A percentile compares a stretch with the other conserved stretches of the same genome.
phyloP scores from a whole-genome alignment of 1,140 invertebrate species.

The Latrodectus geometricus region DNA sequence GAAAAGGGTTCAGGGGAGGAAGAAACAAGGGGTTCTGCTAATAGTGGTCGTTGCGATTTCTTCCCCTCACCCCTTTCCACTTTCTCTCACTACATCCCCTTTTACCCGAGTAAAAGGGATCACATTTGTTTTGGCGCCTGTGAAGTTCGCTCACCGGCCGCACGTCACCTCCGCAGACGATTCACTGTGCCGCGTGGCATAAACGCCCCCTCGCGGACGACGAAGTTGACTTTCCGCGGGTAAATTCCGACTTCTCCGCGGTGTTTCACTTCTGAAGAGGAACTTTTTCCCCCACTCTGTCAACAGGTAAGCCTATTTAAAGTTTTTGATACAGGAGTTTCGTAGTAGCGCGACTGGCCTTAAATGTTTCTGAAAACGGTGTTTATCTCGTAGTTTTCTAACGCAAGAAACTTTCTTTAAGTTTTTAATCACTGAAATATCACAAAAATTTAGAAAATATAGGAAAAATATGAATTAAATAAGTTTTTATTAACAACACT shows the following conservation, averaged over 20 bases:
- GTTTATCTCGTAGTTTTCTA: too few relatives aligned
- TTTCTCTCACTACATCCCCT: not conserved
- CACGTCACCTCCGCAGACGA: slow-evolving; percentile 5
- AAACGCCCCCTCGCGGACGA: slow-evolving; percentile 34
- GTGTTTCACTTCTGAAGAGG: too few relatives aligned
- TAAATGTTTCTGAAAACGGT: too few relatives aligned
- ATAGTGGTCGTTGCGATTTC: slow-evolving; percentile 28
- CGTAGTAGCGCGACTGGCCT: too few relatives aligned
- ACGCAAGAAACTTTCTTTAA: too few relatives aligned
- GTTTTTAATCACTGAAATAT: too few relatives aligned
- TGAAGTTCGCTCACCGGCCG: slow-evolving; percentile 44
- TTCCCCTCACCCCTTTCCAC: not conserved
- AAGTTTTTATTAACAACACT: too few relatives aligned
- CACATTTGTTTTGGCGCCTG: slow-evolving; percentile 53
- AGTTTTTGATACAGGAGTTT: too few relatives aligned
- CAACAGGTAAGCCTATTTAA: not conserved
- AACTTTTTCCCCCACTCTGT: not conserved
- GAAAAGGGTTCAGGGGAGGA: slow-evolving; percentile 22
- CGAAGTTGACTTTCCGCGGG: slow-evolving; percentile 19
- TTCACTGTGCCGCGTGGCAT: slow-evolving; percentile 1
- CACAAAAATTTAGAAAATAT: too few relatives aligned
- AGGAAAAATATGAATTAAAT: too few relatives aligned
- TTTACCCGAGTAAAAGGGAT: not conserved
- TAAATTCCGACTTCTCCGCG: not conserved
- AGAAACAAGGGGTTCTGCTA: slow-evolving; percentile 12